Conservation (phyloP, 2,888 invertebrate species). For the Graphium colonna region DNA sequence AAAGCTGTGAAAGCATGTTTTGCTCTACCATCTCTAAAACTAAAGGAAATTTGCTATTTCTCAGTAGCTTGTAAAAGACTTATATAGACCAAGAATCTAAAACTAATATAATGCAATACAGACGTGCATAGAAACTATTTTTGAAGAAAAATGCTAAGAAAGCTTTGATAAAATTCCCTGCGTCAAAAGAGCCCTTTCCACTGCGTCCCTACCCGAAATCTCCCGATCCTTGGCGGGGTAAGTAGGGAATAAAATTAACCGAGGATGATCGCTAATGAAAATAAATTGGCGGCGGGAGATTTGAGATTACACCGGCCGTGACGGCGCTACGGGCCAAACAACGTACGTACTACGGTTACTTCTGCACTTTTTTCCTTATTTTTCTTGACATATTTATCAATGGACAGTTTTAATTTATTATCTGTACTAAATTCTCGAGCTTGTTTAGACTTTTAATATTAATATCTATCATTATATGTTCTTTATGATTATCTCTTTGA, state of each 20-base stretch:
- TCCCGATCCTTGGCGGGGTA: constrained; percentile 68
- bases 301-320: constrained; percentile 76
- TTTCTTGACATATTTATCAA: background rate
- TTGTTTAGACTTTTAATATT: too few species aligned
- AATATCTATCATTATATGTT: too few species aligned
- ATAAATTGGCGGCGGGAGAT: constrained; percentile 81
- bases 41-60: too few species aligned
- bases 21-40: too few species aligned
- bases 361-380: background rate
- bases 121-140: too few species aligned
- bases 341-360: constrained; percentile 44
- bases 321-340: constrained; percentile 38
- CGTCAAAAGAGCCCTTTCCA: constrained; percentile 46
- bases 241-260: constrained; percentile 83
- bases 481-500: too few species aligned
- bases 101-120: too few species aligned
- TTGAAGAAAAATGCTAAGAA: background rate
- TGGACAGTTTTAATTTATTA: too few species aligned
- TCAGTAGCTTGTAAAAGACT: too few species aligned
- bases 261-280: constrained; percentile 84
- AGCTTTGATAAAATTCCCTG: background rate
- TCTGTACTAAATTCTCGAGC: too few species aligned
- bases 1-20: too few species aligned
- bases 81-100: too few species aligned
- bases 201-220: constrained; percentile 39